These are phyloP conservation scores for Orycteropus afer DNA, from an alignment of 2,113 vertebrate genomes.

Conservation along the genomic window DNA sequence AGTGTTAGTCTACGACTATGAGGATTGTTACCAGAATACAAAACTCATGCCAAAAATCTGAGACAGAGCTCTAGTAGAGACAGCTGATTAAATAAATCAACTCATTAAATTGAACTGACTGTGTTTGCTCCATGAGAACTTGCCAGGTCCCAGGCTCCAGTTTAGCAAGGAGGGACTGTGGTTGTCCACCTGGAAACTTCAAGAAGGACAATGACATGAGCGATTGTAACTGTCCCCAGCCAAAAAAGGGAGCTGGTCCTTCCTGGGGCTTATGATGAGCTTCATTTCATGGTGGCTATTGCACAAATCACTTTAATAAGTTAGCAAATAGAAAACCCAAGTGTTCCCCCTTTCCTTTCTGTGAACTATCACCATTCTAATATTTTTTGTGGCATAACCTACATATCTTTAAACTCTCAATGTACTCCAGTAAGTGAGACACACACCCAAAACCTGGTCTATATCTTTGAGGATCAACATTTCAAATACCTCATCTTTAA, in stretches of 20 bases:
- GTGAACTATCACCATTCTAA: background rate
- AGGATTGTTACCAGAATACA: background rate
- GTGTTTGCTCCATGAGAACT: background rate
- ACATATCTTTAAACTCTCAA: constrained; percentile 33
- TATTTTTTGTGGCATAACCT: background rate
- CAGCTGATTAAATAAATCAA: background rate
- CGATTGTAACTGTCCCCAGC: background rate
- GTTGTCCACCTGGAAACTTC: background rate
- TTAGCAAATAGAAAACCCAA: background rate
- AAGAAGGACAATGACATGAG: background rate
- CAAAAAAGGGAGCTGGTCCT: background rate
- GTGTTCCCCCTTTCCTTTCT: background rate
- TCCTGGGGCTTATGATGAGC: background rate
- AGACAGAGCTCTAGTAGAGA: background rate
- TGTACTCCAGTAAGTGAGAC: constrained; percentile 14
- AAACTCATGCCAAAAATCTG: background rate
- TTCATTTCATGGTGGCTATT: background rate
- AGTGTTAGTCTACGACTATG: background rate
- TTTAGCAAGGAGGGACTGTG: background rate
- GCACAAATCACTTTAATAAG: constrained; percentile 10
- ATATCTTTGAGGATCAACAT: background rate
- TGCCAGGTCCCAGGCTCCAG: background rate
- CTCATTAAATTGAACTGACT: background rate
- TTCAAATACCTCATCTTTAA: constrained; percentile 10
- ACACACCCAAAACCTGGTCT: background rate